Conservation (phyloP, 53 echinoderm and acorn worm species). For the Hippasteria phrygiana region DNA sequence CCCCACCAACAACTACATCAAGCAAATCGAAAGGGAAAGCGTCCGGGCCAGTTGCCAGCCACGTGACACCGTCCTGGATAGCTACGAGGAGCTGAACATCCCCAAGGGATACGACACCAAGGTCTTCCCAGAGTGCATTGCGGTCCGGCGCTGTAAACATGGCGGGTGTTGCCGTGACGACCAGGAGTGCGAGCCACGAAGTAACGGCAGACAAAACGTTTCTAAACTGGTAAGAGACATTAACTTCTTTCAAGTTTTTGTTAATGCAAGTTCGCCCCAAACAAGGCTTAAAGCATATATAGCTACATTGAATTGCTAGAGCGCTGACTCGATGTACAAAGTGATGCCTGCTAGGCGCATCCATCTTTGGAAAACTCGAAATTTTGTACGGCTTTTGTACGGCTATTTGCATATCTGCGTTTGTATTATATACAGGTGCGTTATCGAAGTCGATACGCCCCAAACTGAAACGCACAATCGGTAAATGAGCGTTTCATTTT, state of each 20-base stretch:
- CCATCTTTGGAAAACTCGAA: too few species aligned
- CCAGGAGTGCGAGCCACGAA: conserved; percentile 77
- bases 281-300: too few species aligned
- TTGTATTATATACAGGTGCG: too few species aligned
- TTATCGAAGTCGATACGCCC: too few species aligned
- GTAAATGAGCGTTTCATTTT: too few species aligned
- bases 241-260: neutral
- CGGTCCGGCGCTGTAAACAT: conserved; percentile 82
- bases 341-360: too few species aligned
- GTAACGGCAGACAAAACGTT: conserved; percentile 59
- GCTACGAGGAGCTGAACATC: conserved; percentile 79
- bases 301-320: too few species aligned
- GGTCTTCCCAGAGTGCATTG: conserved; percentile 85
- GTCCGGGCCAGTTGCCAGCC: conserved; percentile 82
- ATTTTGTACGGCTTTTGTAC: too few species aligned
- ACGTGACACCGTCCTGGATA: conserved; percentile 85
- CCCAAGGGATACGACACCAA: conserved; percentile 76
- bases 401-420: too few species aligned
- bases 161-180: conserved; percentile 93
- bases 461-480: too few species aligned
- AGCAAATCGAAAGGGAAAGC: conserved; percentile 68
- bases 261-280: too few species aligned
- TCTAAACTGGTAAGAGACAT: conserved; percentile 73
- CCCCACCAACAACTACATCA: conserved; percentile 33
- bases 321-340: too few species aligned